Base-by-base conservation (phyloP, 2,113 vertebrate species). In the Pogona vitticeps region DNA sequence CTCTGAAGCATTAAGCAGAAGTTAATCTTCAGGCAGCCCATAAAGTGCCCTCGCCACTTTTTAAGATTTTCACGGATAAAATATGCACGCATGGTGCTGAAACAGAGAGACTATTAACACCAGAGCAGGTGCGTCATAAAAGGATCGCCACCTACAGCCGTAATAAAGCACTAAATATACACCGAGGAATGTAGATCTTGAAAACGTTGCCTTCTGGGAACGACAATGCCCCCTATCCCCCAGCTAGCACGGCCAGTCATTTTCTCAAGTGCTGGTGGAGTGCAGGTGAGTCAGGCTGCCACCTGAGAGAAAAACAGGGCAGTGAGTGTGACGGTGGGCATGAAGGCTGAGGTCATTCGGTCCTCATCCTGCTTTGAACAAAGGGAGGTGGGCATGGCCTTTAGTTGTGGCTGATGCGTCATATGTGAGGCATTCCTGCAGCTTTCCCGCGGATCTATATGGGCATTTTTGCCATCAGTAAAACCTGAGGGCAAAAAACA, bases 11-110 rank as follows among this genome's bases (percentile, higher is more conserved):
- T 38, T 67, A 36, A 83, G 76, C 86, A 82, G 84, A 76, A 76
- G 78, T 65, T 76, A 86, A 65, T 36, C 70, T 86, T 91, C 88
- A 90, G 88, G 91, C 88, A 89, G 91, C 38, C 65, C 68, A 52
- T 18, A 89, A 90, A 90, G 87, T 80, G 73, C 40, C n/a, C 28
- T 81, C 75, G 59, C n/a, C 80, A 38, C 73, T 23, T 38, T 80
- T 59, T n/a, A 42, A 26, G 1, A 72, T 86, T 83, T 86, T 80
- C n/a, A 58, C 58, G 52, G 80, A 83, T 75, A 56, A 78, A 89
- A 87, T 76, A 36, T 76, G 58, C 40, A 52, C 8, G 1, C 31
- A 33, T 38, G 31, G 14, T 10, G 33, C 67, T 14, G 73, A 86
- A 77, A 79, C 20, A 20, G 76, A 65, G 76, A 28, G 18, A 3